Evolutionary conservation across 2,888 invertebrate species (phyloP), one percentile per base, ranked within the genome.

Genomic region (Autographa pulchrina): DNA sequence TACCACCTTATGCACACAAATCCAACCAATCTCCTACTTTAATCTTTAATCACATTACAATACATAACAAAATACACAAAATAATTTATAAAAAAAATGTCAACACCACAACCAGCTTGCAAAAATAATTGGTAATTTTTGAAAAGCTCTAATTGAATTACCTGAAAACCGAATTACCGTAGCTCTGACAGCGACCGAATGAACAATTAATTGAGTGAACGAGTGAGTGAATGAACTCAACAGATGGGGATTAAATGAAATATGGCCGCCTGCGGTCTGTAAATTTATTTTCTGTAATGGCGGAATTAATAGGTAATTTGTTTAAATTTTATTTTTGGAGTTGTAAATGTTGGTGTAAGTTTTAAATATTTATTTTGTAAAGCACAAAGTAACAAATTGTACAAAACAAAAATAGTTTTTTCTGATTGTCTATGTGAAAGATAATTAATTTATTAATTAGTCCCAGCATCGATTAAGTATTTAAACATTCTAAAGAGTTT

Each of bases 181-280:
- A 58, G 54, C 58, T 62, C 25, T 72, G 82, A 80, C 77, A 79
- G 74, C 32, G 59, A 72, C n/a, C 62, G 71, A 82, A 71, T 72
- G 71, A 68, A 59, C 14, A 75, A 68, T 75, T 75, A 80, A 82
- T 82, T 80, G 78, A 82, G 63, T 72, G 82, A 74, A 74, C 61
- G 70, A 72, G 62, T 72, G 82, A 74, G 72, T 59, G 70, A 72
- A 62, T 80, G 75, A 82, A 63, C 74, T 75, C 66, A 67, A 69
- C 61, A 78, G 70, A 62, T 72, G 59, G 52, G 74, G 67, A 79
- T 79, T 74, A 70, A 70, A 74, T 77, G 61, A 80, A 77, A 68
- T 74, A 71, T 74, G 68, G 64, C 54, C 59, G 74, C 65, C 78
- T 67, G 64, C 62, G 48, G 61, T 38, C 38, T 38, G 68, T 80